Conservation (phyloP, 2,797 vertebrate species). For the Anas flavirostris region DNA sequence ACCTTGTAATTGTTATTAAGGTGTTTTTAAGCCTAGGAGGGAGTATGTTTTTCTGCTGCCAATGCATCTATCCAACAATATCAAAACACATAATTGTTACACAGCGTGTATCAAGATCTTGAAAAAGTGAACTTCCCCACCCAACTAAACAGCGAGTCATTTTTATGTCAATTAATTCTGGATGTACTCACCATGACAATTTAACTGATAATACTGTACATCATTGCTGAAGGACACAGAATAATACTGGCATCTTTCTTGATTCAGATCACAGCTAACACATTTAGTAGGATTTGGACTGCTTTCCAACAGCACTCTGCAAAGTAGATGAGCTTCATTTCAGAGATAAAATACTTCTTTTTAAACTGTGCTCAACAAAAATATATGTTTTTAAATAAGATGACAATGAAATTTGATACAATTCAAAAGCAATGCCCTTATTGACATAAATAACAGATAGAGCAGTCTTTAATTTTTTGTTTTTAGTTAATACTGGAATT, state of each 20-base stretch:
- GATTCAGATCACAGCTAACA: conserved; percentile 86
- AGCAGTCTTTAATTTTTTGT: background rate
- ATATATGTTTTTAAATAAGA: background rate
- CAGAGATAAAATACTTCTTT: background rate
- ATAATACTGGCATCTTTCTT: conserved; percentile 91
- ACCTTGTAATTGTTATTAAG: background rate
- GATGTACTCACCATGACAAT: conserved; percentile 89
- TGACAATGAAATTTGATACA: background rate
- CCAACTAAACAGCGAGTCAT: conserved; percentile 25
- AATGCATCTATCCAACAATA: conserved; percentile 13
- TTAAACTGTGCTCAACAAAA: background rate
- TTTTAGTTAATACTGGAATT: background rate
- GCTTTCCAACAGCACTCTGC: conserved; percentile 79
- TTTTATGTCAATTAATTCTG: background rate
- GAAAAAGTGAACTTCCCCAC: conserved; percentile 8
- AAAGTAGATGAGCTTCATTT: conserved; percentile 37
- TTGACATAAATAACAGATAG: background rate
- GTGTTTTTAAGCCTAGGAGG: background rate
- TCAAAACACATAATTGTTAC: conserved; percentile 17
- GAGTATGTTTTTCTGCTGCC: background rate
- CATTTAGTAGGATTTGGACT: conserved; percentile 76
- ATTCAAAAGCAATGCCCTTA: background rate
- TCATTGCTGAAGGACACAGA: conserved; percentile 90
- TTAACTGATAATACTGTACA: conserved; percentile 88
- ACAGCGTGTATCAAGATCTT: conserved; percentile 7